Evolutionary conservation across 2,888 invertebrate species (phyloP), one percentile per base, ranked within the genome.

Genomic region (Philereme transversata): DNA sequence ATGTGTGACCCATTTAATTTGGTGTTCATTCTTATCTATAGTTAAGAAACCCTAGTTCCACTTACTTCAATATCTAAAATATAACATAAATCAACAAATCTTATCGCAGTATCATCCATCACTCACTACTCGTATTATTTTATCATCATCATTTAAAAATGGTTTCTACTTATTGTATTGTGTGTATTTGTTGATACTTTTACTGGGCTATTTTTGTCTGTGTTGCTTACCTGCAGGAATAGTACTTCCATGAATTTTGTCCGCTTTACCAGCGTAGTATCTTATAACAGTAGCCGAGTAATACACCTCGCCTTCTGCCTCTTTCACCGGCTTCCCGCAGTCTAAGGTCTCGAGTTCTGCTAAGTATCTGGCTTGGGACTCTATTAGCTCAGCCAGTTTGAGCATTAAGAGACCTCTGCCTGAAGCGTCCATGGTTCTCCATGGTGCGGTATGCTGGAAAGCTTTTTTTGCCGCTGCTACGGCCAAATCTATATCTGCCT

Each of bases 291-390:
- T 93, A 0, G 95, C 92, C 9, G 95, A 91, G 63, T 90, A 88
- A 6, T 93, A 93, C 0, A 97, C 86, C 82, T 97, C 97, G 47
- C 94, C 95, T 64, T 93, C 93, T 0, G 97, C 94, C 64, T 93
- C 88, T 38, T 94, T 90, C 73, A 95, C 98, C 0, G 98, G 98
- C 81, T 99, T 99, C 0, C 99, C 99, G 85, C 98, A 98, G 83
- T 99, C 98, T 65, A 98, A 83, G 0, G 99, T 98, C 90, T 99
- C 99, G 70, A 99, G 92, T 75, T 97, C 96, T 4, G 97, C 97
- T 63, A 98, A 81, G 65, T 96, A 94, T 10, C 93, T 88, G 38
- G 93, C 92, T 76, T 98, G 97, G 34, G 96, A 93, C 70, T 96
- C 94, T 60, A 98, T 93, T 0, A 98, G 93, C 65, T 96, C 96